Base-by-base conservation (phyloP, 2,113 vertebrate species). In the Okapia johnstoni region DNA sequence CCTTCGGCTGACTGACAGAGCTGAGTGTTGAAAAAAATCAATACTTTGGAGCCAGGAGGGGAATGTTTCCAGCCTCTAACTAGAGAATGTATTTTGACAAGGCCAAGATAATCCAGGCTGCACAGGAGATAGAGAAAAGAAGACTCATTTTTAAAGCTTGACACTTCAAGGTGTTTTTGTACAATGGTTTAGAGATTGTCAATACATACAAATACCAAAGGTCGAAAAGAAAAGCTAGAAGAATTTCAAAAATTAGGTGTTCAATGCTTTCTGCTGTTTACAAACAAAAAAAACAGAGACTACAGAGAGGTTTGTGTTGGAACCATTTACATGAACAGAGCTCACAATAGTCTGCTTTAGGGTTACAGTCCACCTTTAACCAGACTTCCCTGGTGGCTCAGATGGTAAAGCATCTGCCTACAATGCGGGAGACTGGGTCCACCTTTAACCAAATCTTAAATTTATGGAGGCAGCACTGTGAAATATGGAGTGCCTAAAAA, bases 31-130 rank as follows among this genome's bases (percentile, higher is more conserved):
- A 79, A 98, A 91, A 98, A 99, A 99, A 99, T 99, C 99, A 98
- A 99, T 99, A 99, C 90, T 46, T 85, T 93, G 98, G 98, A 99
- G 99, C 98, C 99, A 99, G 99, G 98, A 99, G 99, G 99, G 99
- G 99, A 98, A 99, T 98, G 98, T 99, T 99, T 99, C 98, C 98
- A 98, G 94, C 96, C 98, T 98, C 99, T 99, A 99, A 99, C 99
- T 99, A 99, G 99, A 98, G 98, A 98, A 99, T 99, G 98, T 98
- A 98, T 99, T 99, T 98, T 99, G 99, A 99, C 99, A 99, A 98
- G 99, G 99, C 99, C 97, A 96, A 99, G 98, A 98, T 99, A 98
- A 98, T 98, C 98, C 98, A 97, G 33, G 97, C 98, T 98, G 98
- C 98, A 97, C 96, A 25, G 97, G 97, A 98, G 98, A 98, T 98